phyloP scores from a whole-genome alignment of 2,113 vertebrate species.

The Verasper variegatus region DNA sequence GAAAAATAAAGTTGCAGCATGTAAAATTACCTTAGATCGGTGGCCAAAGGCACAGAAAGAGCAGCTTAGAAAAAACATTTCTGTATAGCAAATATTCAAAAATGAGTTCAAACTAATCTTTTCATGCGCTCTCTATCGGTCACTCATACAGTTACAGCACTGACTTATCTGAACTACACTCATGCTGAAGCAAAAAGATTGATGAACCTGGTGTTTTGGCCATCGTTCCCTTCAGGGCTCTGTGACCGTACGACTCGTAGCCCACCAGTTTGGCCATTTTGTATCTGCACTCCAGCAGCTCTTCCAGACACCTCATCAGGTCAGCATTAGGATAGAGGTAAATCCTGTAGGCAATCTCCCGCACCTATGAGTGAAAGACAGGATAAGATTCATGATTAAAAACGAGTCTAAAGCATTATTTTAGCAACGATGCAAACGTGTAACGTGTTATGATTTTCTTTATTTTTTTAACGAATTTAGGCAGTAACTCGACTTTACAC shows the following conservation, averaged over 20 bases:
- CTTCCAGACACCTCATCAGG: slow-evolving; percentile 87
- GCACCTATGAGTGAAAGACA: slow-evolving; percentile 80
- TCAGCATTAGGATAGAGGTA: slow-evolving; percentile 90
- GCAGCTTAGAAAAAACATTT: not conserved
- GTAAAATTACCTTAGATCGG: not conserved
- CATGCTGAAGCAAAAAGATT: not conserved
- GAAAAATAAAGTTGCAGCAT: not conserved
- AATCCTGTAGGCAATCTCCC: slow-evolving; percentile 95
- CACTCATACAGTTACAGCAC: too few species aligned
- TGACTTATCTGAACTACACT: not conserved
- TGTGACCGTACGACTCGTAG: slow-evolving; percentile 90
- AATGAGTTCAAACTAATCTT: too few species aligned
- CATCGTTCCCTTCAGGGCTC: slow-evolving; percentile 95
- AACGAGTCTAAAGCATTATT: not conserved
- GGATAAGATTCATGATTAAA: slow-evolving; percentile 3
- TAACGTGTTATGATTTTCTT: too few species aligned
- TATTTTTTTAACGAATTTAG: not conserved
- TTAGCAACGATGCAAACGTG: not conserved
- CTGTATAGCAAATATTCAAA: not conserved
- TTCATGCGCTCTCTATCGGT: too few species aligned
- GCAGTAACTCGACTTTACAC: not conserved
- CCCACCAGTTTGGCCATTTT: slow-evolving; percentile 91
- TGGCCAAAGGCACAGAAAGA: not conserved
- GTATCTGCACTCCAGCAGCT: slow-evolving; percentile 88
- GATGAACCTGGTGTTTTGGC: slow-evolving; percentile 90